Evolutionary conservation across 1,140 invertebrate species (phyloP).

Genomic region (Bombus superbus): DNA sequence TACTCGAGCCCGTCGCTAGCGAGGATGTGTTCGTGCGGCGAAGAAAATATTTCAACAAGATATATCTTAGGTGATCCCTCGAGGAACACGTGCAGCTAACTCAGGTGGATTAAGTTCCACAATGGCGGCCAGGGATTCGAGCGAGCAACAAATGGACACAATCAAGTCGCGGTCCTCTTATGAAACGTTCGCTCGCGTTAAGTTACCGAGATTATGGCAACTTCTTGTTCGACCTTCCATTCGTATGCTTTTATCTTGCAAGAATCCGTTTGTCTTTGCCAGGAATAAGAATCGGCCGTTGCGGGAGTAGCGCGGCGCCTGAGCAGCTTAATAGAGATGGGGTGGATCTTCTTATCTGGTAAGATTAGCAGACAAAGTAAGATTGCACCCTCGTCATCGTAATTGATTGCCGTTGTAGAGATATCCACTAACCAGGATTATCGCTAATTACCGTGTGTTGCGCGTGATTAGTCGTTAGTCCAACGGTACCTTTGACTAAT

Average conservation of each 20-base stretch:
- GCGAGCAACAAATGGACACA: conserved; percentile 55
- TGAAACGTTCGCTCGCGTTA: conserved; percentile 38
- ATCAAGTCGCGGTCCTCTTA: conserved; percentile 30
- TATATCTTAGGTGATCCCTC: conserved; percentile 62
- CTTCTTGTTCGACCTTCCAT: not conserved
- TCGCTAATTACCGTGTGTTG: not conserved
- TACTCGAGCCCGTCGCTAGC: too few species aligned
- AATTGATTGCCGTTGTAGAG: not conserved
- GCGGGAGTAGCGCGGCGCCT: not conserved
- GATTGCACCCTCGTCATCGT: not conserved
- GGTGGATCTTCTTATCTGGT: not conserved
- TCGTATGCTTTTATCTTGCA: not conserved
- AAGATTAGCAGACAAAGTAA: not conserved
- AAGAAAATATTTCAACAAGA: conserved; percentile 62
- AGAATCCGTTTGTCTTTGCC: not conserved
- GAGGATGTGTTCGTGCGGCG: not conserved
- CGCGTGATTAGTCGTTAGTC: not conserved
- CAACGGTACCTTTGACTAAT: not conserved
- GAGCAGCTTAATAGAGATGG: not conserved
- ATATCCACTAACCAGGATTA: not conserved
- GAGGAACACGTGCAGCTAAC: conserved; percentile 52
- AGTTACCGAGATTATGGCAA: conserved; percentile 39
- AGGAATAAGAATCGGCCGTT: not conserved
- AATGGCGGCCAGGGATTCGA: conserved; percentile 27
- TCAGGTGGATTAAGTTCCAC: conserved; percentile 60